Evolutionary conservation across 2,797 vertebrate species (phyloP).

Genomic region (Serranus cabrilla): DNA sequence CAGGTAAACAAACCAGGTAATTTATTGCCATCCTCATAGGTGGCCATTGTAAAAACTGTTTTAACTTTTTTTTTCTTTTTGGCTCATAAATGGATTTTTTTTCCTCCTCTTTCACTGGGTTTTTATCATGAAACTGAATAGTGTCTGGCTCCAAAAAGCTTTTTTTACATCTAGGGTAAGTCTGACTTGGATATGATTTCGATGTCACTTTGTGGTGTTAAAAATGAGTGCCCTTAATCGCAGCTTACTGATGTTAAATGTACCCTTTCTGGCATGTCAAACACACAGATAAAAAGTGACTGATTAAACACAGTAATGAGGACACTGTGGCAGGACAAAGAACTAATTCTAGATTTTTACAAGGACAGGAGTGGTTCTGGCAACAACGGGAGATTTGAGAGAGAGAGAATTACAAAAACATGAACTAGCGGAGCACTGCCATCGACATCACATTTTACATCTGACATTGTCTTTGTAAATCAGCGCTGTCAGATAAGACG

Average conservation of each 20-base stretch:
- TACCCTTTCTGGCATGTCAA: slow-evolving; percentile 62
- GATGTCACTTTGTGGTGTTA: slow-evolving; percentile 67
- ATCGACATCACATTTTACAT: slow-evolving; percentile 45
- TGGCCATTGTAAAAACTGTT: slow-evolving; percentile 71
- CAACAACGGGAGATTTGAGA: slow-evolving; percentile 41
- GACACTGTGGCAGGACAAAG: slow-evolving; percentile 66
- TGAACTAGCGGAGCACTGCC: slow-evolving; percentile 16
- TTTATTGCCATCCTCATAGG: slow-evolving; percentile 79
- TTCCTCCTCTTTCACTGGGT: slow-evolving; percentile 18
- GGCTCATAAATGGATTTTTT: slow-evolving; percentile 42
- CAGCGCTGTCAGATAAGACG: slow-evolving; percentile 17
- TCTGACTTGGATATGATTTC: slow-evolving; percentile 75
- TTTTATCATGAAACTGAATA: slow-evolving; percentile 51
- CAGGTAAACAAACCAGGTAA: slow-evolving; percentile 86
- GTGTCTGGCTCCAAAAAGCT: slow-evolving; percentile 19
- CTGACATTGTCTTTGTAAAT: slow-evolving; percentile 55
- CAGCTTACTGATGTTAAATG: slow-evolving; percentile 76
- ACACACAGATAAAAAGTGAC: slow-evolving; percentile 64
- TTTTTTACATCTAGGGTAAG: slow-evolving; percentile 57
- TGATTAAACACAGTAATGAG: slow-evolving; percentile 75
- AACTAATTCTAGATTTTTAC: slow-evolving; percentile 53
- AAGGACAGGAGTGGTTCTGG: slow-evolving; percentile 49
- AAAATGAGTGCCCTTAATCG: slow-evolving; percentile 71
- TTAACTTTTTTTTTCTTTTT: slow-evolving; percentile 65
- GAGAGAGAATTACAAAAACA: slow-evolving; percentile 41